These are phyloP conservation scores for Sinocyclocheilus maitianheensis DNA, from an alignment of 2,113 vertebrate genomes.

Conservation along the genomic window DNA sequence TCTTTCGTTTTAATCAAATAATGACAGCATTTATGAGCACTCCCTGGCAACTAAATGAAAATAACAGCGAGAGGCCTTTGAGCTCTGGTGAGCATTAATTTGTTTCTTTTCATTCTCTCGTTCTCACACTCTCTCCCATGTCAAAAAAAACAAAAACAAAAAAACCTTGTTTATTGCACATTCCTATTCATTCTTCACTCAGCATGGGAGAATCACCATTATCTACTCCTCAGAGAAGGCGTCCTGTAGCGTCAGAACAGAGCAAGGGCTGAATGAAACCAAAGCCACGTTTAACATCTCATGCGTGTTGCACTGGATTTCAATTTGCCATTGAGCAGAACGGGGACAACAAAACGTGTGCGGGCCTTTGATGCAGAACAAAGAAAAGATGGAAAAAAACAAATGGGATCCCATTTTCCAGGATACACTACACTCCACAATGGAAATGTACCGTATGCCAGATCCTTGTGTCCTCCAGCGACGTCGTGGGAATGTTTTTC, in stretches of 20 bases:
- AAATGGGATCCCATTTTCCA: slow-evolving; percentile 51
- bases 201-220: slow-evolving; percentile 54
- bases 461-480: slow-evolving; percentile 6
- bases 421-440: slow-evolving; percentile 39
- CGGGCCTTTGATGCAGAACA: slow-evolving; percentile 6
- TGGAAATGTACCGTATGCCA: not conserved
- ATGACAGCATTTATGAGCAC: slow-evolving; percentile 48
- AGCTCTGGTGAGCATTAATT: slow-evolving; percentile 53
- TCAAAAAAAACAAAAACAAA: not conserved
- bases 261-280: slow-evolving; percentile 56
- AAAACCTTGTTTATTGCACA: slow-evolving; percentile 67
- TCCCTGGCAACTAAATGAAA: slow-evolving; percentile 53
- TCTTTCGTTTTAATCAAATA: slow-evolving; percentile 55
- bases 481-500: slow-evolving; percentile 24
- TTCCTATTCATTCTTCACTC: slow-evolving; percentile 61
- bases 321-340: slow-evolving; percentile 55
- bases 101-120: slow-evolving; percentile 33
- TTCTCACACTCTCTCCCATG: slow-evolving; percentile 21
- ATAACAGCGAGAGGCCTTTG: slow-evolving; percentile 60
- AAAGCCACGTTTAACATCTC: slow-evolving; percentile 50
- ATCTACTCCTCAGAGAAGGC: slow-evolving; percentile 52
- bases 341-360: slow-evolving; percentile 35
- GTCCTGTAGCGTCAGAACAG: slow-evolving; percentile 45
- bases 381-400: slow-evolving; percentile 37
- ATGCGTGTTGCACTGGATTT: slow-evolving; percentile 52